Evolutionary conservation across 2,113 vertebrate genomes (phyloP), one percentile per base, ranked within the genome.

Genomic region (Heterochromis multidens): DNA sequence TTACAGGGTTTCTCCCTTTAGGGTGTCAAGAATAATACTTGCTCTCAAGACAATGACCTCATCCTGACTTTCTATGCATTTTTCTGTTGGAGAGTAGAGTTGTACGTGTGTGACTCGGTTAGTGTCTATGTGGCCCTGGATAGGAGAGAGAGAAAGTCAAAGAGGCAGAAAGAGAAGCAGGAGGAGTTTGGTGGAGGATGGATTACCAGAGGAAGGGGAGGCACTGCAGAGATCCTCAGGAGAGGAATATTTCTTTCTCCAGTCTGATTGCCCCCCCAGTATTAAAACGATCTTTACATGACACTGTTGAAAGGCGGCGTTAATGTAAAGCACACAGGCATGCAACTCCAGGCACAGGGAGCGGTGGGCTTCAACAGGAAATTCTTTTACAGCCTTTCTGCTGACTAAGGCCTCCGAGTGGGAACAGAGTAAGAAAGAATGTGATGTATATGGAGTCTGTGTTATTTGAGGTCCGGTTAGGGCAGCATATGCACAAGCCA

Each of bases 1-100:
- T 93, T 92, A 94, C 93, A 92, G 92, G 93, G 93, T 95, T 95
- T 95, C 93, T 93, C 92, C 92, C 95, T 95, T 93, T 87, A 94
- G 94, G 94, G 91, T 94, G 90, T 88, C 1, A 79, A 86, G 92
- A 90, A 95, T 92, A 94, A 95, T 92, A 87, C 85, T 79, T 52
- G 7, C 79, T 86, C 87, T 84, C 84, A 91, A 89, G 94, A 93
- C 93, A 93, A 92, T 95, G 93, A 94, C 93, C 93, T 94, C 93
- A 91, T 83, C 90, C 89, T 82, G 85, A 92, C 81, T 83, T 81
- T 35, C 10, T 74, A 4, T 67, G 65, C 31, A 63, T 77, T 76
- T 72, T 57, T 77, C 70, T 21, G 57, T 58, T 46, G 37, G 35
- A 80, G 25, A 78, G n/a, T 8, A 40, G 58, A 74, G 57, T 46